Conservation (phyloP, 1,140 invertebrate genomes). For the Rhizoglyphus robini region DNA sequence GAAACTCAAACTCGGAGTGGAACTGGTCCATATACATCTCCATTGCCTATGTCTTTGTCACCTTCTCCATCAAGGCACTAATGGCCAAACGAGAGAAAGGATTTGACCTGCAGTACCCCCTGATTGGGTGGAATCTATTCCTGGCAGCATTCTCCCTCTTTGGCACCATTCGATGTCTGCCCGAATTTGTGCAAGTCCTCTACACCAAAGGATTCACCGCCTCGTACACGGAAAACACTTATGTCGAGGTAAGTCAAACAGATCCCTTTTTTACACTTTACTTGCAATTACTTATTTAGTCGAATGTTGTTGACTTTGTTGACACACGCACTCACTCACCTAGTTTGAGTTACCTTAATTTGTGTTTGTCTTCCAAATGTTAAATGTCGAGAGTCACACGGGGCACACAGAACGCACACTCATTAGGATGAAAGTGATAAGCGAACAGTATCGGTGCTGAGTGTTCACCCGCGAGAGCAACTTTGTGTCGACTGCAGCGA, state of each 20-base stretch:
- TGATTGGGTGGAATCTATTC: constrained; percentile 17
- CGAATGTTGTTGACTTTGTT: too few relatives aligned
- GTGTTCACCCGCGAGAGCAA: too few relatives aligned
- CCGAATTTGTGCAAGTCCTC: constrained; percentile 13
- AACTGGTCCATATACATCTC: not conserved
- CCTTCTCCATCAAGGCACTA: not conserved
- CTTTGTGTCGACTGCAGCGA: too few relatives aligned
- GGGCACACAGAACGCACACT: too few relatives aligned
- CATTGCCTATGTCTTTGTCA: not conserved
- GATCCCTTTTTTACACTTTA: not conserved
- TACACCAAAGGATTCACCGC: not conserved
- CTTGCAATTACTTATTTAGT: not conserved
- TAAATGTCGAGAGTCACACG: too few relatives aligned
- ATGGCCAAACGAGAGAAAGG: constrained; percentile 12
- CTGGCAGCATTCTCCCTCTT: constrained; percentile 19
- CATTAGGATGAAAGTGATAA: too few relatives aligned
- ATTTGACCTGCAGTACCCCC: constrained; percentile 56
- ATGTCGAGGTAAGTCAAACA: constrained; percentile 19
- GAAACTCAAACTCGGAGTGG: not conserved
- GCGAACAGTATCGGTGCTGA: too few relatives aligned
- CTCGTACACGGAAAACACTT: constrained; percentile 16
- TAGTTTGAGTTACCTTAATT: not conserved
- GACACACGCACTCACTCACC: not conserved
- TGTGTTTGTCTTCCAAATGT: too few relatives aligned
- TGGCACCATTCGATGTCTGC: constrained; percentile 20